Percentiles rank a stretch among this genome's conserved stretches.
Conservation (phyloP, 2,113 vertebrate genomes). For the Pangasianodon hypophthalmus region DNA sequence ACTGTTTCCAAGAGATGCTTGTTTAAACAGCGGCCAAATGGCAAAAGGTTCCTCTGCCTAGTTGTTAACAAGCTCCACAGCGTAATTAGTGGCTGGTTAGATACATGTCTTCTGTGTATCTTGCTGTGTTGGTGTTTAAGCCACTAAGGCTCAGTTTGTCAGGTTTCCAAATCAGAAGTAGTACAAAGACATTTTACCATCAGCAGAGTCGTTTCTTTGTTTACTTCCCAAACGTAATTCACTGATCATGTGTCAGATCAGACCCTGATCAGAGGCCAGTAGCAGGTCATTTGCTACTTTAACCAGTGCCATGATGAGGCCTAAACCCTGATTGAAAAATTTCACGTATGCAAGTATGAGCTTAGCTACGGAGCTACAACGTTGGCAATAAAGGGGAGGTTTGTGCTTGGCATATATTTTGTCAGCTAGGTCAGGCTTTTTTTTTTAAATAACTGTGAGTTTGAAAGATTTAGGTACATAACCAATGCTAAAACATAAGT, state of each 20-base stretch:
- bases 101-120: neutral
- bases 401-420: neutral
- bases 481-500: neutral
- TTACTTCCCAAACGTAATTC: neutral
- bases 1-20: conserved; percentile 26
- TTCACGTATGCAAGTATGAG: neutral
- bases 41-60: conserved; percentile 30
- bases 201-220: conserved; percentile 8
- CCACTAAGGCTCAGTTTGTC: neutral
- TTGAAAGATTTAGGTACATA: neutral
- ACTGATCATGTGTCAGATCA: neutral
- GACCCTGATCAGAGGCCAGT: neutral
- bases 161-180: neutral
- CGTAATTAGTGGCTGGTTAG: conserved; percentile 43
- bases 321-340: neutral
- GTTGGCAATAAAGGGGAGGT: neutral
- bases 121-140: neutral
- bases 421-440: neutral
- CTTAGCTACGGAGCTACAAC: neutral
- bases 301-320: neutral
- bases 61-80: conserved; percentile 32
- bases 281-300: neutral
- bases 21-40: conserved; percentile 29
- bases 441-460: neutral
- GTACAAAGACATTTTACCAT: neutral